A percentile compares a stretch with the other conserved stretches of the same genome.
Conservation (phyloP, 2,113 vertebrate genomes). For the Glareola pratincola region DNA sequence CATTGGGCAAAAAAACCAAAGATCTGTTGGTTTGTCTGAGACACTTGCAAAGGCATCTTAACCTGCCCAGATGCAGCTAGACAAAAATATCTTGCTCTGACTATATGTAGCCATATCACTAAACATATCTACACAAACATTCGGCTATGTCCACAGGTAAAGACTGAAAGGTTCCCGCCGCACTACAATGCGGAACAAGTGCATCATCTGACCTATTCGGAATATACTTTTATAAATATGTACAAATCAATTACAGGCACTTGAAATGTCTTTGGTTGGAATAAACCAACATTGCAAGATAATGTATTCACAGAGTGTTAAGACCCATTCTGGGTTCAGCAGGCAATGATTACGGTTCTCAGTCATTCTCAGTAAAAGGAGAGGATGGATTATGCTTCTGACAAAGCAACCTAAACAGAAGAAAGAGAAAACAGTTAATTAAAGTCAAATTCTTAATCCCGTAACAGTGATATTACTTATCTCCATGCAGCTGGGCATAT, state of each 20-base stretch:
- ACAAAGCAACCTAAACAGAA: constrained; percentile 86
- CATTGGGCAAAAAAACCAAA: constrained; percentile 28
- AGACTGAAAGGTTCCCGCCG: constrained; percentile 10
- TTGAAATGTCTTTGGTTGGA: constrained; percentile 99
- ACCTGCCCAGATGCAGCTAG: constrained; percentile 3
- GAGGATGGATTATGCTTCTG: constrained; percentile 83
- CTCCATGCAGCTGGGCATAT: background rate
- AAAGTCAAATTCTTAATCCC: background rate
- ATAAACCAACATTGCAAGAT: constrained; percentile 94
- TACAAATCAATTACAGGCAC: constrained; percentile 99
- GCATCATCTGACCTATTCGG: constrained; percentile 75
- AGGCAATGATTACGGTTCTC: constrained; percentile 84
- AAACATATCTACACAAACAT: constrained; percentile 53
- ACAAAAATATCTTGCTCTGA: constrained; percentile 57
- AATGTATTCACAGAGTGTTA: constrained; percentile 87
- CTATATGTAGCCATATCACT: constrained; percentile 40
- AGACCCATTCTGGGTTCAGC: constrained; percentile 83
- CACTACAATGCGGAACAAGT: constrained; percentile 68
- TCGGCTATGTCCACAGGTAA: constrained; percentile 32
- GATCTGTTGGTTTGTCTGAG: constrained; percentile 5
- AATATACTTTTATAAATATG: constrained; percentile 89
- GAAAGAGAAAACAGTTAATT: constrained; percentile 1
- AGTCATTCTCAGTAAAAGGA: constrained; percentile 43
- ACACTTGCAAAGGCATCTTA: constrained; percentile 56
- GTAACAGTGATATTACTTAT: background rate